phyloP scores from a whole-genome alignment of 30 jellyfish, hydroid and myxozoan species.

The Clytia hemisphaerica region DNA sequence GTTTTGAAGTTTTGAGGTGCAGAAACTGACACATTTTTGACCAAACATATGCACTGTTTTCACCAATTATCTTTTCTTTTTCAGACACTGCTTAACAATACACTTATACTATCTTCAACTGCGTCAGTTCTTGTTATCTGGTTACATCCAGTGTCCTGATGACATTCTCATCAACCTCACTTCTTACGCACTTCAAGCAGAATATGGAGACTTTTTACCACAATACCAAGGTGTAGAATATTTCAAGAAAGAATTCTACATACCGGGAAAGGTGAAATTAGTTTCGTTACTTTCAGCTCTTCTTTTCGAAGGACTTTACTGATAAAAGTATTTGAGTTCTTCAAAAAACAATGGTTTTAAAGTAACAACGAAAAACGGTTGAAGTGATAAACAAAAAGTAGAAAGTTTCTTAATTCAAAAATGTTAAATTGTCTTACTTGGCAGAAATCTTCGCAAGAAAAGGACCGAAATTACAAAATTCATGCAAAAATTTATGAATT shows the following conservation, averaged over 20 bases:
- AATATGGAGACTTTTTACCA: constrained; percentile 47
- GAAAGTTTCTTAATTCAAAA: background rate
- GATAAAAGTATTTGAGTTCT: too few relatives aligned
- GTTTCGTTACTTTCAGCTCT: too few relatives aligned
- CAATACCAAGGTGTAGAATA: constrained; percentile 47
- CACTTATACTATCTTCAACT: constrained; percentile 67
- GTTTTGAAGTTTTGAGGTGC: too few relatives aligned
- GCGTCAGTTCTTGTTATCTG: constrained; percentile 53
- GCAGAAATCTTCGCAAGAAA: too few relatives aligned
- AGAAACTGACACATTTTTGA: too few relatives aligned
- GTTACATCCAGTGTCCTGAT: constrained; percentile 59
- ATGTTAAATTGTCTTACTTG: background rate
- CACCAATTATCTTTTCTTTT: background rate
- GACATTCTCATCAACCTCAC: constrained; percentile 48
- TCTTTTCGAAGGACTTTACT: too few relatives aligned
- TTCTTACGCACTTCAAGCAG: constrained; percentile 85
- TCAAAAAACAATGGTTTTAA: background rate
- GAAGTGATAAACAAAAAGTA: background rate
- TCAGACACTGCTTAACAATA: constrained; percentile 48
- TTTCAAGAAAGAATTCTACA: constrained; percentile 49
- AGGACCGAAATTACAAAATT: too few relatives aligned
- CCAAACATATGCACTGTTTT: background rate
- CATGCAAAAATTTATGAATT: too few relatives aligned
- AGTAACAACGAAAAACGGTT: background rate
- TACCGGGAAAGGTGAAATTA: constrained; percentile 60